These are phyloP conservation scores for Laticauda laticaudata DNA, from an alignment of 2,113 vertebrate species.

Conservation along the genomic window DNA sequence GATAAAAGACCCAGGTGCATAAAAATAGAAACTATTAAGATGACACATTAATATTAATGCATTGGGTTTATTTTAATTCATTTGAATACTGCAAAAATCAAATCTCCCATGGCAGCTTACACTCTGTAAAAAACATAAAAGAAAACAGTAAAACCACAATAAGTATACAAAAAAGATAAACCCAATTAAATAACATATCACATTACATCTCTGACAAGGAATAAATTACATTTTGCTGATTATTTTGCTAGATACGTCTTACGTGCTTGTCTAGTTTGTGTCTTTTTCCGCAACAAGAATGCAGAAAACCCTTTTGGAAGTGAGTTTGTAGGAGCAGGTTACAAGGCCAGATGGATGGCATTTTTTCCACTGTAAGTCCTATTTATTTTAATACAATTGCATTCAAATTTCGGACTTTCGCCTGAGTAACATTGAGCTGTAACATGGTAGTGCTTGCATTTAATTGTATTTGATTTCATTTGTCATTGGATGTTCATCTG, in stretches of 20 bases:
- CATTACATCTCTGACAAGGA: neutral
- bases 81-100: neutral
- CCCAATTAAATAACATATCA: neutral
- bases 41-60: neutral
- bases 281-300: neutral
- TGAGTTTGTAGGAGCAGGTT: neutral
- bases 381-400: neutral
- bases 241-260: neutral
- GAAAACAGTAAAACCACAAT: neutral
- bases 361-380: neutral
- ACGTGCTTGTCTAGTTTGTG: neutral
- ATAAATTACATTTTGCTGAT: neutral
- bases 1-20: neutral
- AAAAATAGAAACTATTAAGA: neutral
- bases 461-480: slow-evolving; percentile 41
- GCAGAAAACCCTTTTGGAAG: neutral
- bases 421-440: slow-evolving; percentile 52
- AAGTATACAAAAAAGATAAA: neutral
- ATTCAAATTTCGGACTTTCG: neutral
- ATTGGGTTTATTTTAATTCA: neutral
- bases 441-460: slow-evolving; percentile 24
- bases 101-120: neutral
- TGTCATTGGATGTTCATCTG: slow-evolving; percentile 46
- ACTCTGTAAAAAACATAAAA: neutral
- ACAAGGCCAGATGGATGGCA: neutral